phyloP scores from a whole-genome alignment of 2,797 vertebrate species.

The Yasuhikotakia modesta region DNA sequence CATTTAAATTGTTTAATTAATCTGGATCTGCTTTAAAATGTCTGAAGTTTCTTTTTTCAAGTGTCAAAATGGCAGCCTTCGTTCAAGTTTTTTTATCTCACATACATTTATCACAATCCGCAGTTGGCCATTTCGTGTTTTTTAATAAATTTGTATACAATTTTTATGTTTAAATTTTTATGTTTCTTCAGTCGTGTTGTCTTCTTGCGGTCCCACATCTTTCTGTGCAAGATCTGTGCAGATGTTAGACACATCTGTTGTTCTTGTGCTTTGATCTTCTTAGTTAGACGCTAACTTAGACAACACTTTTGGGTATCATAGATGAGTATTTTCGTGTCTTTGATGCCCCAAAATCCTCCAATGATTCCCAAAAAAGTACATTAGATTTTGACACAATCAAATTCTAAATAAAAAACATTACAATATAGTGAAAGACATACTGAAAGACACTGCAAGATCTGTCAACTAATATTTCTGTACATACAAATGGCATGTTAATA shows the following conservation, averaged over 20 bases:
- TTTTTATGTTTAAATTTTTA: too few species aligned
- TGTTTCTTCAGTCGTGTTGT: background rate
- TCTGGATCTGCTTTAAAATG: background rate
- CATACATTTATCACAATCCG: too few species aligned
- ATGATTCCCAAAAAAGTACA: background rate
- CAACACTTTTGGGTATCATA: background rate
- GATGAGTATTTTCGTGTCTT: background rate
- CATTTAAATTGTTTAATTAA: background rate
- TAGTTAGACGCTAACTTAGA: background rate
- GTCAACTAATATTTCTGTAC: too few species aligned
- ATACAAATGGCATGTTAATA: too few species aligned
- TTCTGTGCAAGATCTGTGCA: background rate
- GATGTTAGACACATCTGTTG: background rate
- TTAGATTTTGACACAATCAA: background rate
- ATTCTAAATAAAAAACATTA: too few species aligned
- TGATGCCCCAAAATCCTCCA: background rate
- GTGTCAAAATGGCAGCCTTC: background rate
- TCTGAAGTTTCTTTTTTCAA: background rate
- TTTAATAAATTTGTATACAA: too few species aligned
- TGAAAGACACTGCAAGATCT: too few species aligned
- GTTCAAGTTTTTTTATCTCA: too few species aligned
- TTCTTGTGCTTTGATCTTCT: background rate
- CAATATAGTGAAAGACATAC: too few species aligned
- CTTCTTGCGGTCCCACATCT: background rate
- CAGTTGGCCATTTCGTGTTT: too few species aligned